phyloP scores from a whole-genome alignment of 2,113 vertebrate species.

The Gallinago media region DNA sequence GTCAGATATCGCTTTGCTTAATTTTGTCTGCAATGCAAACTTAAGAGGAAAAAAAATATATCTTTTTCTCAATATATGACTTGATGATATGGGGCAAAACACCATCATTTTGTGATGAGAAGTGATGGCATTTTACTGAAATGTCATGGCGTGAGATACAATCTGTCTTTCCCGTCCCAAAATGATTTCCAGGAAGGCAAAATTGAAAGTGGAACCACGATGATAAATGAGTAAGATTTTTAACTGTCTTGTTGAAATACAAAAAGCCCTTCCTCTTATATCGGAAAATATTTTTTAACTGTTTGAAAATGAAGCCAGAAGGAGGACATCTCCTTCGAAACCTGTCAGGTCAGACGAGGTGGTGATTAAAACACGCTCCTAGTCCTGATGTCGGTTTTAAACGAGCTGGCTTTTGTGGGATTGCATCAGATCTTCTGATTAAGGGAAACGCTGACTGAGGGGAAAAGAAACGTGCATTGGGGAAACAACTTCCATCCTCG shows the following conservation, averaged over 20 bases:
- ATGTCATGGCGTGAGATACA: background rate
- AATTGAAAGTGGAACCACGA: background rate
- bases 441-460: background rate
- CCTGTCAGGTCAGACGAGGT: background rate
- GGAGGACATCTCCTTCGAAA: background rate
- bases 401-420: background rate
- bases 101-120: background rate
- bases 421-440: background rate
- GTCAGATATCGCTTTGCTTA: background rate
- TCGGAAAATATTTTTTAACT: background rate
- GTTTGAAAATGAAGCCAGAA: background rate
- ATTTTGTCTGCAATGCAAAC: background rate
- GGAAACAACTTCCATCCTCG: background rate
- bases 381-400: background rate
- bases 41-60: background rate
- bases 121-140: background rate
- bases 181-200: conserved; percentile 12
- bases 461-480: background rate
- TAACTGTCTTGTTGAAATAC: background rate
- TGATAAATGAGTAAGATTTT: conserved; percentile 28
- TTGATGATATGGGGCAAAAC: background rate
- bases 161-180: background rate
- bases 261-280: background rate
- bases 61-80: background rate
- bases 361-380: background rate